Conservation (phyloP, 1,140 invertebrate species). For the Pteromalus puparum region DNA sequence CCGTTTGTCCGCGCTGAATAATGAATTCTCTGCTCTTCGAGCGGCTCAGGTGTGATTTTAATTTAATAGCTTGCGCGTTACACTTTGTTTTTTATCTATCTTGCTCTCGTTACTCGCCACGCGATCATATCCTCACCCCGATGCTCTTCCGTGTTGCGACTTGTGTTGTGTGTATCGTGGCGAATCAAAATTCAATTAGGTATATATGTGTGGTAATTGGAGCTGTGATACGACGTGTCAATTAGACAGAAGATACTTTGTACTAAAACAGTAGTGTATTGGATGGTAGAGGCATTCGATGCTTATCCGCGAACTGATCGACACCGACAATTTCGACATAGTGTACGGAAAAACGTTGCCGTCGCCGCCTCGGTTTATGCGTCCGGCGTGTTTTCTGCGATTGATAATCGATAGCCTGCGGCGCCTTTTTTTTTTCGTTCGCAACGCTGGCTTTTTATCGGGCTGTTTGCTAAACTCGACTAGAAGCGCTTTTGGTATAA, state of each 20-base stretch:
- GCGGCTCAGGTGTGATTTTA: constrained; percentile 37
- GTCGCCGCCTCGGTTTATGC: neutral
- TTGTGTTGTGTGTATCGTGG: neutral
- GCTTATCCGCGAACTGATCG: no score
- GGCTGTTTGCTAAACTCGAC: no score
- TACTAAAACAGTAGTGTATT: no score
- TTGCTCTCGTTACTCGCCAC: neutral
- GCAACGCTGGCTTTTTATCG: no score
- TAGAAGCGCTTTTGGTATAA: no score
- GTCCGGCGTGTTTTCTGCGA: constrained; percentile 3
- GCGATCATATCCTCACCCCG: no score
- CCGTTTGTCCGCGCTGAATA: constrained; percentile 4
- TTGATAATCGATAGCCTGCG: constrained; percentile 4
- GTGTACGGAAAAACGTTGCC: neutral
- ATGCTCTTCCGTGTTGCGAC: neutral
- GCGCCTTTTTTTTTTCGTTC: neutral
- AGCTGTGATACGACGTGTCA: neutral
- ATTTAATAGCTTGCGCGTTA: constrained; percentile 51
- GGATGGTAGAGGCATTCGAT: no score
- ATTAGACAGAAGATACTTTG: neutral
- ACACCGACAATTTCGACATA: constrained; percentile 18
- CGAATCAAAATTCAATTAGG: neutral
- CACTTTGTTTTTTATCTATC: constrained; percentile 35
- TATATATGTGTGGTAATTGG: neutral
- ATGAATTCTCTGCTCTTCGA: constrained; percentile 1